Evolutionary conservation across 2,113 vertebrate species (phyloP).

Genomic region (Xiphorhynchus elegans): DNA sequence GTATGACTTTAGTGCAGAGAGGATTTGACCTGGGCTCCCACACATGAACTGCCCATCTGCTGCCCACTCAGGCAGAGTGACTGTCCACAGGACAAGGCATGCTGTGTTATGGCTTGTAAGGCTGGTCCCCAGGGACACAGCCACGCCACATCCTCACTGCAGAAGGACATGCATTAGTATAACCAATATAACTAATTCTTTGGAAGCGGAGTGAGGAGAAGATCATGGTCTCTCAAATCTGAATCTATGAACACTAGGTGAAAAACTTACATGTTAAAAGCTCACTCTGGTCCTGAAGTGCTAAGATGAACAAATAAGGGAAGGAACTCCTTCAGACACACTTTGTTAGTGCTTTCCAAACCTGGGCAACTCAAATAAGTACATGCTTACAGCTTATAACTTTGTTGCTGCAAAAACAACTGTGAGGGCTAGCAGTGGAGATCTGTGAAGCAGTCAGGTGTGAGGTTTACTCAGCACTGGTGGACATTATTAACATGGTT

Average conservation of each 20-base stretch:
- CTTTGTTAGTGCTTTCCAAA: not conserved
- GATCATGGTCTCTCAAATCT: not conserved
- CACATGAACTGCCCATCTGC: not conserved
- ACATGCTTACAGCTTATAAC: too few species aligned
- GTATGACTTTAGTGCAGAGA: not conserved
- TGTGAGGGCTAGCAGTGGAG: not conserved
- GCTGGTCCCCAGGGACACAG: not conserved
- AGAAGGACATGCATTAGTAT: not conserved
- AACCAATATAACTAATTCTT: not conserved
- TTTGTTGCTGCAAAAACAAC: not conserved
- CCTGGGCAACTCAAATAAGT: not conserved
- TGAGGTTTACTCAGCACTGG: not conserved
- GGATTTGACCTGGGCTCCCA: not conserved
- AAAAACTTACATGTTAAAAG: not conserved
- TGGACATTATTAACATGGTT: accelerated
- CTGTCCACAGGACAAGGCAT: not conserved
- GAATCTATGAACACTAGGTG: not conserved
- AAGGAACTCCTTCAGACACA: not conserved
- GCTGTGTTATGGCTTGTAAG: not conserved
- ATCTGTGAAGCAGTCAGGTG: not conserved
- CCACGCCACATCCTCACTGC: not conserved
- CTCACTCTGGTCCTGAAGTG: not conserved
- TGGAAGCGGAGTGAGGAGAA: not conserved
- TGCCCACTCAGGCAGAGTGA: not conserved
- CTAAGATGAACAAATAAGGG: not conserved